These are phyloP conservation scores for Mythimna impura DNA, from an alignment of 2,888 invertebrate species.

Conservation along the genomic window DNA sequence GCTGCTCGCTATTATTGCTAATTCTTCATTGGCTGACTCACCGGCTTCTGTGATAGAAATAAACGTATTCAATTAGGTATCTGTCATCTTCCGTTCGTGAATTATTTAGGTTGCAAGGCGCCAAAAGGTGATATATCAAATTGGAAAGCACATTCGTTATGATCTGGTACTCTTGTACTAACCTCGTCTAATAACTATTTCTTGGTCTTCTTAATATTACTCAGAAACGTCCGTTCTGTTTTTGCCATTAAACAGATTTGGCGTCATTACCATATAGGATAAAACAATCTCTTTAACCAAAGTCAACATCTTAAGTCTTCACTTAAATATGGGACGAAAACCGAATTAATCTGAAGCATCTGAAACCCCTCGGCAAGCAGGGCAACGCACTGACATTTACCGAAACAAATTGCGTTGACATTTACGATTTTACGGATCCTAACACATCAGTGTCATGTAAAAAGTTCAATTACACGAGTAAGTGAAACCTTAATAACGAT, in stretches of 20 bases:
- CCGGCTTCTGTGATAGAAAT: constrained; percentile 49
- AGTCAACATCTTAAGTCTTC: not conserved
- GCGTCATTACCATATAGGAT: not conserved
- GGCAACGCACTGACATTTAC: constrained; percentile 52
- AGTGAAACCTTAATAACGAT: constrained; percentile 57
- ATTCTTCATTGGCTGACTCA: constrained; percentile 61
- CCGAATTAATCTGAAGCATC: constrained; percentile 16
- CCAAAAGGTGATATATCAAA: constrained; percentile 42
- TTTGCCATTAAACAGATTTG: not conserved
- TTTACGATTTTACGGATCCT: constrained; percentile 58
- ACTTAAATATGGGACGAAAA: not conserved
- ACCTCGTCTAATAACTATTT: constrained; percentile 1
- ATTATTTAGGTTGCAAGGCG: constrained; percentile 37
- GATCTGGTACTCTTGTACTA: constrained; percentile 11
- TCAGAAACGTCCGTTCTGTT: not conserved
- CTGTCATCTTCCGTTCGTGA: constrained; percentile 21
- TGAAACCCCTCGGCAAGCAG: constrained; percentile 14
- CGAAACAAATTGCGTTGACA: constrained; percentile 50
- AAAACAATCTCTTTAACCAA: not conserved
- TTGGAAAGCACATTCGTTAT: constrained; percentile 23
- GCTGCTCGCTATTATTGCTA: constrained; percentile 48
- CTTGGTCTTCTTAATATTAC: constrained; percentile 2
- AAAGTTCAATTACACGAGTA: constrained; percentile 61
- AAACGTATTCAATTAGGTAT: constrained; percentile 46
- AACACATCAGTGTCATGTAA: constrained; percentile 50